A percentile compares a stretch with the other conserved stretches of the same genome.
Conservation (phyloP, 2,888 invertebrate genomes). For the Drosophila kambysellisi region DNA sequence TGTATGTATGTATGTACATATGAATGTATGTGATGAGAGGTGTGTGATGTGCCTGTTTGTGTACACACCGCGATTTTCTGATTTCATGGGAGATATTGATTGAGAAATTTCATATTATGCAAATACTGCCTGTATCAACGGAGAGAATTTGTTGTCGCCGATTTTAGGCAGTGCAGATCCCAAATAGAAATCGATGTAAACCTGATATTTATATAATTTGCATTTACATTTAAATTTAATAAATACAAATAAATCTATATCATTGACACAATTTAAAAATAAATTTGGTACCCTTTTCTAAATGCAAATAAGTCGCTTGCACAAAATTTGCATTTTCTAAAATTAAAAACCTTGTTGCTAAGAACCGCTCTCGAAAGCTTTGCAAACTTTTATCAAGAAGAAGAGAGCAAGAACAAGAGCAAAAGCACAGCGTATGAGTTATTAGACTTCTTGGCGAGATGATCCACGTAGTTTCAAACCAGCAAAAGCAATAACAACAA, state of each 20-base stretch:
- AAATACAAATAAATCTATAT: background rate
- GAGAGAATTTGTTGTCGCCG: conserved; percentile 46
- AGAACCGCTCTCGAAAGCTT: background rate
- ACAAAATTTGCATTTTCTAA: background rate
- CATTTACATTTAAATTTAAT: conserved; percentile 10
- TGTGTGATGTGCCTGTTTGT: background rate
- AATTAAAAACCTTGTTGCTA: background rate
- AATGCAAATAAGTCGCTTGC: conserved; percentile 6
- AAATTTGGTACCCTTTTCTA: no score
- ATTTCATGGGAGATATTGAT: conserved; percentile 63
- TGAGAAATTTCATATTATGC: conserved; percentile 53
- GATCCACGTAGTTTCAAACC: conserved; percentile 9
- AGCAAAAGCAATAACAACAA: background rate
- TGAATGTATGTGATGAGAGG: background rate
- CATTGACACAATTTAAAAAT: conserved; percentile 12
- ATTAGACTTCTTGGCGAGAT: conserved; percentile 59
- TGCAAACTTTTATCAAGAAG: conserved; percentile 9
- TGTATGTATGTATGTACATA: background rate
- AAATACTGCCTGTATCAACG: conserved; percentile 40
- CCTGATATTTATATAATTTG: conserved; percentile 30
- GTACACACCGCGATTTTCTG: conserved; percentile 16
- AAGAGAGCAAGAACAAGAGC: conserved; percentile 25
- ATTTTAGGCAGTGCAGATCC: background rate
- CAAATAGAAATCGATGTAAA: conserved; percentile 60
- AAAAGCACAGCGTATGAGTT: conserved; percentile 24